Evolutionary conservation across 2,888 invertebrate species (phyloP).

Genomic region (Stenodema calcarata): DNA sequence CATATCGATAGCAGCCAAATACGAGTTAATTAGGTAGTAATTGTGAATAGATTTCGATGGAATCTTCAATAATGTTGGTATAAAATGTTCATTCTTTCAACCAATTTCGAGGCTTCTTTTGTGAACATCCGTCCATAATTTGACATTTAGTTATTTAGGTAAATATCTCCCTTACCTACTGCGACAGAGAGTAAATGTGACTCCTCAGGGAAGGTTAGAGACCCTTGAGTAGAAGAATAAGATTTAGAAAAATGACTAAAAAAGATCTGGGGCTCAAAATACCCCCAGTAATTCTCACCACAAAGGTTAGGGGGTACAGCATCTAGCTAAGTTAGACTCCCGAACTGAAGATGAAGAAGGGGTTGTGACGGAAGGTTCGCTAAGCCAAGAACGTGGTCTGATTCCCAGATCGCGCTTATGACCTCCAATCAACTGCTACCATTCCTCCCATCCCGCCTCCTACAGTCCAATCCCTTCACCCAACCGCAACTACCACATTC

Average conservation of each 20-base stretch:
- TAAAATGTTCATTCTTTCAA: too few relatives aligned
- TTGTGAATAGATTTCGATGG: too few relatives aligned
- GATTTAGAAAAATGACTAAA: not conserved
- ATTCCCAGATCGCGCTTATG: constrained; percentile 11
- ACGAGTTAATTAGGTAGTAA: too few relatives aligned
- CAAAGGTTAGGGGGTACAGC: not conserved
- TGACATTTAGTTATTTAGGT: too few relatives aligned
- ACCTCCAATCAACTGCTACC: constrained; percentile 11
- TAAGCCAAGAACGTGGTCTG: constrained; percentile 11
- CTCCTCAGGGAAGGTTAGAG: too few relatives aligned
- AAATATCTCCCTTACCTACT: too few relatives aligned
- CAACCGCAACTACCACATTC: not conserved
- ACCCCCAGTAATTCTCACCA: not conserved
- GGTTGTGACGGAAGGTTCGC: constrained; percentile 11
- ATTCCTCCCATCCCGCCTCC: not conserved
- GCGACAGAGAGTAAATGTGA: too few relatives aligned
- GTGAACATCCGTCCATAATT: too few relatives aligned
- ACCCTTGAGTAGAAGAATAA: too few relatives aligned
- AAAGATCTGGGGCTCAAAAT: not conserved
- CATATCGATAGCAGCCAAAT: too few relatives aligned
- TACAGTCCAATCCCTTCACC: not conserved
- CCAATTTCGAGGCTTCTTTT: too few relatives aligned
- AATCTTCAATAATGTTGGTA: too few relatives aligned
- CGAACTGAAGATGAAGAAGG: not conserved
- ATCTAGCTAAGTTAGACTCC: not conserved